Evolutionary conservation across 2,113 vertebrate genomes (phyloP).

Genomic region (Mystacornis crossleyi): DNA sequence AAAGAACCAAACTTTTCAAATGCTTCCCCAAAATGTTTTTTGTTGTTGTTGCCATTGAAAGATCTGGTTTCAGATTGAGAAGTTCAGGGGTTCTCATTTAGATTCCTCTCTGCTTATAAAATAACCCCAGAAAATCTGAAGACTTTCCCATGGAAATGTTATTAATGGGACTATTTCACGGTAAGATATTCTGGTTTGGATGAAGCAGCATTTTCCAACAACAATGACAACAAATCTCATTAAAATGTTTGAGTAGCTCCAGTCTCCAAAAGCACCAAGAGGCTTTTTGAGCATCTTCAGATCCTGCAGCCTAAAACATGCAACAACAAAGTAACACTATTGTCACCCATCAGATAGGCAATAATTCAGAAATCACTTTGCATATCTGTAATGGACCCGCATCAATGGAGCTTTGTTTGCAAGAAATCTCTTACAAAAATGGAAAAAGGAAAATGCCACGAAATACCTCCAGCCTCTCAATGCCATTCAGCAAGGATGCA

Average conservation of each 20-base stretch:
- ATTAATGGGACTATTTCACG: slow-evolving; percentile 12
- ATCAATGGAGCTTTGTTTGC: slow-evolving; percentile 60
- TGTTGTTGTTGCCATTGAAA: slow-evolving; percentile 2
- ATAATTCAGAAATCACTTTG: neutral
- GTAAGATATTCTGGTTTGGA: neutral
- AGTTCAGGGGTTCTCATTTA: neutral
- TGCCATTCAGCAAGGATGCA: slow-evolving; percentile 59
- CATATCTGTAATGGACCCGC: neutral
- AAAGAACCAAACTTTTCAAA: slow-evolving; percentile 3
- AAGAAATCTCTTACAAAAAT: slow-evolving; percentile 1
- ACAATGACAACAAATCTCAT: slow-evolving; percentile 4
- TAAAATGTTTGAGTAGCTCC: slow-evolving; percentile 15
- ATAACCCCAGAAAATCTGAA: slow-evolving; percentile 44
- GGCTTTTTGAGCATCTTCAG: neutral
- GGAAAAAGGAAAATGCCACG: slow-evolving; percentile 5
- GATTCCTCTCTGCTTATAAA: slow-evolving; percentile 21
- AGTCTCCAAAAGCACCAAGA: neutral
- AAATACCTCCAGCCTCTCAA: slow-evolving; percentile 34
- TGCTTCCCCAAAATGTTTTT: rapidly evolving
- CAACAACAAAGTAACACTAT: slow-evolving; percentile 13
- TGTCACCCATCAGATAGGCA: slow-evolving; percentile 38
- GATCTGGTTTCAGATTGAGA: slow-evolving; percentile 36
- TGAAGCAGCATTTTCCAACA: neutral
- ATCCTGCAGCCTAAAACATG: neutral
- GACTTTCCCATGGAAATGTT: slow-evolving; percentile 55